Percentiles rank a stretch among this genome's conserved stretches.
These are phyloP conservation scores for Myotis lucifugus DNA, from an alignment of 2,113 vertebrate species.

Conservation along the genomic window DNA sequence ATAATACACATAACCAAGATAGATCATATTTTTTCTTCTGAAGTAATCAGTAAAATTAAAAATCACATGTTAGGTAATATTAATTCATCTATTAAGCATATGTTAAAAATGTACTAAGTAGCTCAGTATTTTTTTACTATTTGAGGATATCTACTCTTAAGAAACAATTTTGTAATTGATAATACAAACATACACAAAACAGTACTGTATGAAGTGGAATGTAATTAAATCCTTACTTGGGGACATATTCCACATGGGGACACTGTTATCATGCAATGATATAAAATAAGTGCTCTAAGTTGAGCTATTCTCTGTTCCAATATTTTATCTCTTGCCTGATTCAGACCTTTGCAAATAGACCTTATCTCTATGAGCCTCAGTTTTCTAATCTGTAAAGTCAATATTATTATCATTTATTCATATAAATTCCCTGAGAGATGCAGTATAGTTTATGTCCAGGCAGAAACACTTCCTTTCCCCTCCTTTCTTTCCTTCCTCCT, in stretches of 20 bases:
- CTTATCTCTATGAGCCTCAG: background rate
- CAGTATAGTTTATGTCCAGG: background rate
- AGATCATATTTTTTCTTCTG: background rate
- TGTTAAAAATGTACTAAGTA: background rate
- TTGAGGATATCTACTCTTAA: background rate
- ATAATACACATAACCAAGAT: background rate
- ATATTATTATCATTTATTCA: background rate
- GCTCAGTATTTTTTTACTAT: background rate
- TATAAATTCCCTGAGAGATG: background rate
- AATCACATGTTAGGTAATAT: background rate
- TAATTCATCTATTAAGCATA: background rate
- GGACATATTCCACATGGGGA: background rate
- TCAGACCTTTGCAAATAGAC: background rate
- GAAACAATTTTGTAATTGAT: background rate
- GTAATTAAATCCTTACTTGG: background rate
- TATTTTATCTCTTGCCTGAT: background rate
- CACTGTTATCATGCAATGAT: background rate
- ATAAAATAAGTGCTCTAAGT: no score
- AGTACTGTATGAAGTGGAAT: background rate
- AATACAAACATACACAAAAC: background rate
- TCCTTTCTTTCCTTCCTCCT: no score
- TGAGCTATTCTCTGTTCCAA: background rate
- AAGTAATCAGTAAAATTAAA: constrained; percentile 14
- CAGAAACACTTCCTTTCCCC: background rate
- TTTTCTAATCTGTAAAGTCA: background rate